Evolutionary conservation across 2,113 vertebrate genomes (phyloP).

Genomic region (Dicerorhinus sumatrensis): DNA sequence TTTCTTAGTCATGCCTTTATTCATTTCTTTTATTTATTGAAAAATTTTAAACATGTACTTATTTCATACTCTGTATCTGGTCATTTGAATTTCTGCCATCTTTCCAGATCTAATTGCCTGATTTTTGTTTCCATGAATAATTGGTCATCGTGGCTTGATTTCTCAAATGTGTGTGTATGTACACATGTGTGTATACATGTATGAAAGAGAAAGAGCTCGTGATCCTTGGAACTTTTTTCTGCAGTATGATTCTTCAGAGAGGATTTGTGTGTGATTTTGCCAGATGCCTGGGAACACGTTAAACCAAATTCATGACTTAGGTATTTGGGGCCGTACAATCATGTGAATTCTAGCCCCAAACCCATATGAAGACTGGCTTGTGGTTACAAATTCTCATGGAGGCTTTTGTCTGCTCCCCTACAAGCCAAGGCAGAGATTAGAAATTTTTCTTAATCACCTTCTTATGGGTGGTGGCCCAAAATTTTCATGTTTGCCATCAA

Average conservation of each 20-base stretch:
- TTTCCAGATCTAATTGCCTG: background rate
- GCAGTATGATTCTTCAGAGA: background rate
- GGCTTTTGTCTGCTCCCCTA: background rate
- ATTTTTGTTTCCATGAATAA: background rate
- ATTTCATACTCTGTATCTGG: background rate
- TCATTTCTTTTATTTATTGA: background rate
- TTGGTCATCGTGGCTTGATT: background rate
- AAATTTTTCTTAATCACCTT: background rate
- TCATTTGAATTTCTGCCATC: background rate
- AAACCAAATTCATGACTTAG: constrained; percentile 8
- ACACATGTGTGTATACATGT: fast-evolving
- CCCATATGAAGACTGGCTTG: background rate
- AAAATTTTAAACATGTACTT: background rate
- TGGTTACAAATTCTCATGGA: background rate
- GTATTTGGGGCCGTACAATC: background rate
- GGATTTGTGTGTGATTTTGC: background rate
- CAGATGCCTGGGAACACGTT: background rate
- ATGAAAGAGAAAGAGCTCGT: background rate
- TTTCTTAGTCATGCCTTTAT: background rate
- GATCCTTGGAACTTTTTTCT: background rate
- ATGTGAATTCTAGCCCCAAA: background rate
- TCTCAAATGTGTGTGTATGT: background rate
- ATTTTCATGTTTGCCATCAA: background rate
- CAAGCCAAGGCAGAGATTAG: background rate
- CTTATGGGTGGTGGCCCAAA: background rate